These are phyloP conservation scores for Melanaphis sacchari DNA, from an alignment of 1,140 invertebrate genomes.

Conservation along the genomic window DNA sequence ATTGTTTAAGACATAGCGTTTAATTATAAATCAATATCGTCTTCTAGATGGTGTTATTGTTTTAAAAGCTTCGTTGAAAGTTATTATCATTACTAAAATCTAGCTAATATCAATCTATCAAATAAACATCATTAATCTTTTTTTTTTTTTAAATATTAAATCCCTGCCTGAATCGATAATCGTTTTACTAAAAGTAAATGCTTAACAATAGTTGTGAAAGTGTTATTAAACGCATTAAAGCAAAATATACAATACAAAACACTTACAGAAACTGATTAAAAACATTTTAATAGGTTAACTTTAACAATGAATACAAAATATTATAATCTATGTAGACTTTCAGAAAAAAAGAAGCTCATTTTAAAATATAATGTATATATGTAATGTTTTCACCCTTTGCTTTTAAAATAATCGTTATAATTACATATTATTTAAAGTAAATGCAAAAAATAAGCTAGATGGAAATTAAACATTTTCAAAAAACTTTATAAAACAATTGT, in stretches of 20 bases:
- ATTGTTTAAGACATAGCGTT: neutral
- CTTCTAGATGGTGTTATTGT: neutral
- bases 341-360: neutral
- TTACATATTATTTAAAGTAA: neutral
- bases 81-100: slow-evolving; percentile 2
- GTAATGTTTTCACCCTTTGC: neutral
- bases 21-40: slow-evolving; percentile 10
- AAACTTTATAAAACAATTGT: neutral
- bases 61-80: neutral
- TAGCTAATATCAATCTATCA: slow-evolving; percentile 18
- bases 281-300: slow-evolving; percentile 5
- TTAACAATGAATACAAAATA: neutral
- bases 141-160: neutral
- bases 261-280: neutral
- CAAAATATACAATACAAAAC: neutral
- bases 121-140: slow-evolving; percentile 31
- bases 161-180: neutral
- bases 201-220: neutral
- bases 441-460: neutral
- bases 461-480: neutral
- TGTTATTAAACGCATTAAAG: neutral
- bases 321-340: neutral
- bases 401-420: neutral
- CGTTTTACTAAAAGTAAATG: neutral
- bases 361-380: neutral